These are phyloP conservation scores for Tolmerus cingulatus DNA, from an alignment of 2,888 invertebrate genomes.

Conservation along the genomic window DNA sequence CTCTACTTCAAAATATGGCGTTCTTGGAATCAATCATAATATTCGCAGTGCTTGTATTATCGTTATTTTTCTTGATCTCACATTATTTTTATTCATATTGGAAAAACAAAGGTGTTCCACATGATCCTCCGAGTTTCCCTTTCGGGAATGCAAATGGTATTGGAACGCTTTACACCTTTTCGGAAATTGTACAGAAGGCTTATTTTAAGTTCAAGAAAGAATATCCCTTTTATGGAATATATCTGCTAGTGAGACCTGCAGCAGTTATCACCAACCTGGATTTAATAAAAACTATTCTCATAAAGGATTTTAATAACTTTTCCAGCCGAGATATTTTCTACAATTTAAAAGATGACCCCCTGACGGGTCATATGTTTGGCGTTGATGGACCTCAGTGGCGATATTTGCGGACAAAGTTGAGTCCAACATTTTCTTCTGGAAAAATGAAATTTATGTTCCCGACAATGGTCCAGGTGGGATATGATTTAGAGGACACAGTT, in stretches of 20 bases:
- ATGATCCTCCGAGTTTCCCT: too few species aligned
- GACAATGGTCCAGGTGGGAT: constrained; percentile 53
- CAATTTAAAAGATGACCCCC: constrained; percentile 54
- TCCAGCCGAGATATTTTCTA: constrained; percentile 53
- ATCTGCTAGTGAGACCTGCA: constrained; percentile 46
- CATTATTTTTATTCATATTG: too few species aligned
- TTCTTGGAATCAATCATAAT: too few species aligned
- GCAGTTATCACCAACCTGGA: constrained; percentile 51
- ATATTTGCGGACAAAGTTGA: constrained; percentile 58
- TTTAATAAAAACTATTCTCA: constrained; percentile 53
- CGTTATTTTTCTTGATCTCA: too few species aligned
- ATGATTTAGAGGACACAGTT: background rate
- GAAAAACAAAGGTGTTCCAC: background rate
- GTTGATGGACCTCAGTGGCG: constrained; percentile 60
- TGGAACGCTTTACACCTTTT: background rate
- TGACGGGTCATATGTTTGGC: constrained; percentile 53
- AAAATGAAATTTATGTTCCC: constrained; percentile 62
- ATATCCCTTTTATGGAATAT: constrained; percentile 45
- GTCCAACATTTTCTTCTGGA: constrained; percentile 62
- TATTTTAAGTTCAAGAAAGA: constrained; percentile 44
- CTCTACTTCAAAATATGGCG: too few species aligned
- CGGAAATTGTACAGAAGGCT: constrained; percentile 16
- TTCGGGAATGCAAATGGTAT: too few species aligned
- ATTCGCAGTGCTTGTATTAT: too few species aligned
- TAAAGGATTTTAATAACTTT: constrained; percentile 56